Evolutionary conservation across 2,113 vertebrate species (phyloP).

Genomic region (Amblyopsis rosae): DNA sequence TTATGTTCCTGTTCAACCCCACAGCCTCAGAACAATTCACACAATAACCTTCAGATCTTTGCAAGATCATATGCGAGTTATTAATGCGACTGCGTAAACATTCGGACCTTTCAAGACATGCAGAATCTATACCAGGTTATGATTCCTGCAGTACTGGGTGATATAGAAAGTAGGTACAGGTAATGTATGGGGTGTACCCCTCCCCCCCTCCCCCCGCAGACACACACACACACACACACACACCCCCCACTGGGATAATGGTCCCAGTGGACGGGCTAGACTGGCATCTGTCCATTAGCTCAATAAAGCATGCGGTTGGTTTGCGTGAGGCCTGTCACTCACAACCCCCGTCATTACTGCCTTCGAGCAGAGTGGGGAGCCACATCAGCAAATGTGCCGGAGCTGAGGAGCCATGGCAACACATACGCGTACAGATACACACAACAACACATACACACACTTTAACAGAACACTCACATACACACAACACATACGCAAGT

Average conservation of each 20-base stretch:
- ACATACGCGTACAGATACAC: background rate
- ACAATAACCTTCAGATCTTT: background rate
- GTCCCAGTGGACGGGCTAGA: slow-evolving; percentile 37
- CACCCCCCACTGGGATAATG: slow-evolving; percentile 20
- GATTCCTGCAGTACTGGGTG: background rate
- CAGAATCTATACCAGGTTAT: background rate
- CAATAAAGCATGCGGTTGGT: slow-evolving; percentile 64
- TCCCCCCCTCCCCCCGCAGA: too few relatives aligned
- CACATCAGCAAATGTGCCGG: slow-evolving; percentile 23
- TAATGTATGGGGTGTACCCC: slow-evolving; percentile 17
- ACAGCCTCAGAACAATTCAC: background rate
- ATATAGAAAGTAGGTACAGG: background rate
- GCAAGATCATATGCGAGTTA: background rate
- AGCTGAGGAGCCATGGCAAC: background rate
- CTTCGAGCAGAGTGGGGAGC: slow-evolving; percentile 25
- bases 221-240: too few relatives aligned
- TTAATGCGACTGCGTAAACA: background rate
- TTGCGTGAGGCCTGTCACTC: slow-evolving; percentile 31
- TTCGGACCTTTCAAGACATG: background rate
- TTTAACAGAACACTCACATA: slow-evolving; percentile 3
- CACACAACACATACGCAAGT: slow-evolving; percentile 19
- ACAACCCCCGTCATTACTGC: slow-evolving; percentile 26
- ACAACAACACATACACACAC: slow-evolving; percentile 14
- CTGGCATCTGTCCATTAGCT: slow-evolving; percentile 53
- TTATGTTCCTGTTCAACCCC: too few relatives aligned